Evolutionary conservation across 2,113 vertebrate species (phyloP).

Genomic region (Hyperopisus bebe): DNA sequence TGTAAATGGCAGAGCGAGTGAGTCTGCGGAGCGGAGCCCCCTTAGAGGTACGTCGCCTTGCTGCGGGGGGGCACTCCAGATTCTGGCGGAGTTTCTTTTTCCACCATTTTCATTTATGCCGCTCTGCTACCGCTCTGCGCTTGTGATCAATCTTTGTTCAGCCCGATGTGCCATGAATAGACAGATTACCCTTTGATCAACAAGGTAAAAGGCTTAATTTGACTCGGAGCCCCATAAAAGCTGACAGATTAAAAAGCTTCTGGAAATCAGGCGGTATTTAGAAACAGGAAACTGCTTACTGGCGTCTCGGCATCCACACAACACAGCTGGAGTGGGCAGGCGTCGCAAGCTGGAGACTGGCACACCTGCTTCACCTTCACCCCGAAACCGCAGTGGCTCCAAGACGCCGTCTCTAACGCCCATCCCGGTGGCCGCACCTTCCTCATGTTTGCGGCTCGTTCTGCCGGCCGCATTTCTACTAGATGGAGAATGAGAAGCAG

Average conservation of each 20-base stretch:
- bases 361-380: neutral
- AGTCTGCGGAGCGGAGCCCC: conserved; percentile 30
- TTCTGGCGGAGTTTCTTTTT: neutral
- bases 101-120: neutral
- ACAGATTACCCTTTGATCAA: conserved; percentile 6
- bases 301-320: neutral
- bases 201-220: conserved; percentile 11
- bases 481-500: conserved; percentile 77
- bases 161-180: neutral
- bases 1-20: neutral
- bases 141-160: neutral
- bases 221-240: neutral
- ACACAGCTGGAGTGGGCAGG: neutral
- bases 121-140: neutral
- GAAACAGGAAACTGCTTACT: conserved; percentile 3
- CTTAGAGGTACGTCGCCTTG: neutral
- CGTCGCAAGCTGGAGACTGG: neutral
- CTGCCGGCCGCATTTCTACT: conserved; percentile 77
- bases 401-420: neutral
- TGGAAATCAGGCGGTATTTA: neutral
- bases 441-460: conserved; percentile 66
- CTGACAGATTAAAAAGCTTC: neutral
- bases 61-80: neutral
- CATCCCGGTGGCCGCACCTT: conserved; percentile 27
- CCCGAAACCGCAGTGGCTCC: neutral